Conservation (phyloP, 2,888 invertebrate genomes). For the Drosophila neonasuta region DNA sequence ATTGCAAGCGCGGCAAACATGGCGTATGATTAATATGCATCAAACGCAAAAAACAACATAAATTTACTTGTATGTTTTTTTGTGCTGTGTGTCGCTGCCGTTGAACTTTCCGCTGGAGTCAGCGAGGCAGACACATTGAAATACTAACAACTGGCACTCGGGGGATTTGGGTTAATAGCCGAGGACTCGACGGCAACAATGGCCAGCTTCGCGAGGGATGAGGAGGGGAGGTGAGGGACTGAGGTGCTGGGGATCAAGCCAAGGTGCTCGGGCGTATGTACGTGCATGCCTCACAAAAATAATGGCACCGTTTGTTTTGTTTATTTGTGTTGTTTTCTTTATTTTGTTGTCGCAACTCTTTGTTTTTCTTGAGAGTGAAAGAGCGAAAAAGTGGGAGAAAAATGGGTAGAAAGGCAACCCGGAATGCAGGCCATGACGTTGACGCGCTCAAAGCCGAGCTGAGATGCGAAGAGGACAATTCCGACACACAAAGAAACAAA, state of each 20-base stretch:
- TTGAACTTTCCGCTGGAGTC: constrained; percentile 74
- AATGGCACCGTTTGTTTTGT: constrained; percentile 70
- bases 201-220: constrained; percentile 29
- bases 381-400: constrained; percentile 1
- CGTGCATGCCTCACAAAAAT: constrained; percentile 67
- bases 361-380: constrained; percentile 45
- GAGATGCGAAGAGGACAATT: constrained; percentile 16
- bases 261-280: constrained; percentile 70
- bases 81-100: constrained; percentile 52
- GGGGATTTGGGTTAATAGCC: constrained; percentile 80
- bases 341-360: constrained; percentile 39
- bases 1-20: constrained; percentile 54
- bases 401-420: constrained; percentile 35
- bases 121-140: constrained; percentile 57
- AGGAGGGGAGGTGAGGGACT: constrained; percentile 1
- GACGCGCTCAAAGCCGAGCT: not conserved
- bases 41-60: constrained; percentile 37
- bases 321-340: constrained; percentile 32
- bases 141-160: constrained; percentile 67
- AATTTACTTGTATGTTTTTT: constrained; percentile 49
- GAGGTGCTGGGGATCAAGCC: constrained; percentile 17
- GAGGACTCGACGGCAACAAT: constrained; percentile 38
- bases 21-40: constrained; percentile 72
- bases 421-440: constrained; percentile 42
- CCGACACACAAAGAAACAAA: constrained; percentile 54